Conservation (phyloP, 1,140 invertebrate genomes). For the Helicorthomorpha holstii region DNA sequence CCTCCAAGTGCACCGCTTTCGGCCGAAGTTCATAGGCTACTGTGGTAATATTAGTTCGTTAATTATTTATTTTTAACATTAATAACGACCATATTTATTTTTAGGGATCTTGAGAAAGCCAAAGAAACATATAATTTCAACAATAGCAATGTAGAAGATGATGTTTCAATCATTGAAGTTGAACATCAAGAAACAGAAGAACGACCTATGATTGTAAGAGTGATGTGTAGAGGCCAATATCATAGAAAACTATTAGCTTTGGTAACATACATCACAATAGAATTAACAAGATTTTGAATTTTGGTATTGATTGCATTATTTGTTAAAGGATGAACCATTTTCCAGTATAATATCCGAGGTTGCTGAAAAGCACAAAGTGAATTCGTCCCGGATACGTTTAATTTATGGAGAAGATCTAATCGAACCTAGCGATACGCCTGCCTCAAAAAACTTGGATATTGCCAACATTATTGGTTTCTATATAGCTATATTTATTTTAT, state of each 20-base stretch:
- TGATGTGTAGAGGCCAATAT: not conserved
- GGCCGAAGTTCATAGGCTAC: too few relatives aligned
- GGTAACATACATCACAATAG: not conserved
- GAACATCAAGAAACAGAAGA: not conserved
- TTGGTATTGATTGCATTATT: not conserved
- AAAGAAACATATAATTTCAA: too few relatives aligned
- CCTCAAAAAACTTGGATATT: not conserved
- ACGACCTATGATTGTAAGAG: not conserved
- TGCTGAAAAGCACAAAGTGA: slow-evolving; percentile 6
- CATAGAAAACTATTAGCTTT: slow-evolving; percentile 1
- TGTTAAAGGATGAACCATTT: slow-evolving; percentile 8
- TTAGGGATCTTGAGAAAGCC: too few relatives aligned
- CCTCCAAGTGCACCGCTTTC: too few relatives aligned
- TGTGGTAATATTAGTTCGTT: too few relatives aligned
- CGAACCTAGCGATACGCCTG: not conserved
- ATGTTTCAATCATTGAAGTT: not conserved
- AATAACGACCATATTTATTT: too few relatives aligned
- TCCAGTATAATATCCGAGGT: slow-evolving; percentile 16
- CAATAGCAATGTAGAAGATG: not conserved
- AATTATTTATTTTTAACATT: too few relatives aligned
- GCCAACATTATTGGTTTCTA: not conserved
- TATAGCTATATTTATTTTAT: too few relatives aligned
- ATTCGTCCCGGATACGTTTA: not conserved
- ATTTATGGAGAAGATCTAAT: not conserved
- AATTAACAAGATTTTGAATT: not conserved